Percentiles rank a stretch among this genome's conserved stretches.
phyloP scores from a whole-genome alignment of 2,797 vertebrate genomes.

The Tapirus indicus region DNA sequence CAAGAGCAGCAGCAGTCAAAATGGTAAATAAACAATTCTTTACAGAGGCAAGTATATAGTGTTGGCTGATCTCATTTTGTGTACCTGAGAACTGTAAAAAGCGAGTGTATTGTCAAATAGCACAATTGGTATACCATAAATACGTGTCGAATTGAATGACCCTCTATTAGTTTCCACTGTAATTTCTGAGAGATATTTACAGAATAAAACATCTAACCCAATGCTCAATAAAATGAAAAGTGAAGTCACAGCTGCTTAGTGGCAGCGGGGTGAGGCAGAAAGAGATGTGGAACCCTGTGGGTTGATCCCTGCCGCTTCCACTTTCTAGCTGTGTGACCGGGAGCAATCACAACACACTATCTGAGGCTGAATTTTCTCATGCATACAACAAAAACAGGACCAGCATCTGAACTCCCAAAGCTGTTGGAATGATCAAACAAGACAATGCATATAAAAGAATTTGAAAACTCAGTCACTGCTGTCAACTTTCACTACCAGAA shows the following conservation, averaged over 20 bases:
- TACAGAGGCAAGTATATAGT: not conserved
- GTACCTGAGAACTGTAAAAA: constrained; percentile 44
- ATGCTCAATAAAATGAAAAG: not conserved
- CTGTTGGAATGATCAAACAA: not conserved
- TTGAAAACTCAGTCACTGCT: not conserved
- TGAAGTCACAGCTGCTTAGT: not conserved
- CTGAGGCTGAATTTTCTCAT: not conserved
- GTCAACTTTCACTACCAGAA: not conserved
- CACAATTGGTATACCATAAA: not conserved
- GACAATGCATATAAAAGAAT: not conserved
- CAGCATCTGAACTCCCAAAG: not conserved
- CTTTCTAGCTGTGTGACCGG: not conserved
- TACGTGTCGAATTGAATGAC: not conserved
- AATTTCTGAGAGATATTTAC: constrained; percentile 18
- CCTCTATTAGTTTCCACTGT: not conserved
- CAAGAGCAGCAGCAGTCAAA: not conserved
- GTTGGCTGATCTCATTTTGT: constrained; percentile 11
- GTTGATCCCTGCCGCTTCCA: not conserved
- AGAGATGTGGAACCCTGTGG: not conserved
- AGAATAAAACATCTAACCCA: constrained; percentile 19
- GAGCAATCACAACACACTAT: not conserved
- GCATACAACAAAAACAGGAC: not conserved
- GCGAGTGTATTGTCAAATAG: not conserved
- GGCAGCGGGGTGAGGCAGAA: not conserved
- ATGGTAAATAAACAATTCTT: not conserved